Percentiles rank a stretch among this genome's conserved stretches.
Evolutionary conservation across 2,888 invertebrate genomes (phyloP).

Genomic region (Nomada fabriciana): DNA sequence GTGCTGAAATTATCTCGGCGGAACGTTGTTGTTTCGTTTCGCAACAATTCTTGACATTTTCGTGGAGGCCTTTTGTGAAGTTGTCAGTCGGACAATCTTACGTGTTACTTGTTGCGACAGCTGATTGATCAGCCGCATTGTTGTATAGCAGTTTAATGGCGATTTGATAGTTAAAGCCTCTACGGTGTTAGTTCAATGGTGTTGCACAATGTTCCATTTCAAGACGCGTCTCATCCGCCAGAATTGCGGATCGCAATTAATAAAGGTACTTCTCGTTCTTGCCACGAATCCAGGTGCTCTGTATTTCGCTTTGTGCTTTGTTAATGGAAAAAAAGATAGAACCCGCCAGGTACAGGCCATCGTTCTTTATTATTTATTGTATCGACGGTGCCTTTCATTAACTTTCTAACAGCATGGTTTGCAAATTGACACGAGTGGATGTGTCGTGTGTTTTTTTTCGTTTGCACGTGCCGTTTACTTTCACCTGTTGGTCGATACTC

Average conservation of each 20-base stretch:
- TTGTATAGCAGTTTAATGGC: constrained; percentile 57
- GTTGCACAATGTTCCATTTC: constrained; percentile 67
- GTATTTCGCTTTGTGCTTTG: no score
- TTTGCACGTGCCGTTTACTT: neutral
- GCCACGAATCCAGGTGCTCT: no score
- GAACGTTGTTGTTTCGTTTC: constrained; percentile 58
- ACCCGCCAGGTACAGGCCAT: neutral
- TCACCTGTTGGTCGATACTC: neutral
- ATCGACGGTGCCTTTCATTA: neutral
- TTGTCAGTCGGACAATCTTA: constrained; percentile 72
- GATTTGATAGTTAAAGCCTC: constrained; percentile 63
- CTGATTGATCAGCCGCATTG: constrained; percentile 72
- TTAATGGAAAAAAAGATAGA: neutral
- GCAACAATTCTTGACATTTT: constrained; percentile 75
- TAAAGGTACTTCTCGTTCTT: no score
- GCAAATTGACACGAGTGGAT: neutral
- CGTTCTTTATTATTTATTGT: neutral
- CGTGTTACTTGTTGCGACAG: constrained; percentile 69
- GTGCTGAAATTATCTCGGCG: constrained; percentile 37
- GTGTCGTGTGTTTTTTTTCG: neutral
- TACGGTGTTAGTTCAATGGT: constrained; percentile 53
- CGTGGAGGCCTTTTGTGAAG: constrained; percentile 73
- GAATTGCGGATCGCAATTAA: no score
- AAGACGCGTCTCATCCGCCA: constrained; percentile 26
- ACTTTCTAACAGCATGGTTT: constrained; percentile 2